These are phyloP conservation scores for Balaeniceps rex DNA, from an alignment of 2,113 vertebrate species.

Conservation along the genomic window DNA sequence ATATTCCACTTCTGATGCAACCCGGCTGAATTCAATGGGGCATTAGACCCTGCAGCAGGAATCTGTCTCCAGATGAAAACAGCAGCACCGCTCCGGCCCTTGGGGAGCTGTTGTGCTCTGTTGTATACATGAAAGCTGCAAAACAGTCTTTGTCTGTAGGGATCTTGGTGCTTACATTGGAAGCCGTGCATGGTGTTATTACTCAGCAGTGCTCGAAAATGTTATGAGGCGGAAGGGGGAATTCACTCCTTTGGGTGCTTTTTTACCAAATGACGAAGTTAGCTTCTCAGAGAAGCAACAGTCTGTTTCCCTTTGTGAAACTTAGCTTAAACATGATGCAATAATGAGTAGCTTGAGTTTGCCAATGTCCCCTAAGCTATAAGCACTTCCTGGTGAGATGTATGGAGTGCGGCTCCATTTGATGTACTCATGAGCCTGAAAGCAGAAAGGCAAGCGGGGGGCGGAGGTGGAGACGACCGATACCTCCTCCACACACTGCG, in stretches of 20 bases:
- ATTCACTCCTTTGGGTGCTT: background rate
- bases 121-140: background rate
- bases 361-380: background rate
- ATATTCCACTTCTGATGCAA: slow-evolving; percentile 15
- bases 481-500: background rate
- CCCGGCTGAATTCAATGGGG: background rate
- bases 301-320: background rate
- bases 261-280: background rate
- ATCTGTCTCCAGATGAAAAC: background rate
- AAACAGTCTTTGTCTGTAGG: background rate
- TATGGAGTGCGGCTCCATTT: background rate
- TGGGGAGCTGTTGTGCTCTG: background rate
- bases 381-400: background rate
- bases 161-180: background rate
- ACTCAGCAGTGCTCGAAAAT: background rate
- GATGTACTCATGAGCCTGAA: background rate
- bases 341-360: background rate
- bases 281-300: background rate
- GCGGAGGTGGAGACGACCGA: background rate
- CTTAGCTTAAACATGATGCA: background rate
- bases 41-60: background rate
- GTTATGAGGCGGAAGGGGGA: rapidly evolving
- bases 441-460: background rate
- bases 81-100: background rate
- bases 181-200: background rate